Percentiles rank a stretch among this genome's conserved stretches.
Conservation (phyloP, 2,113 vertebrate genomes). For the Platysteira castanea region DNA sequence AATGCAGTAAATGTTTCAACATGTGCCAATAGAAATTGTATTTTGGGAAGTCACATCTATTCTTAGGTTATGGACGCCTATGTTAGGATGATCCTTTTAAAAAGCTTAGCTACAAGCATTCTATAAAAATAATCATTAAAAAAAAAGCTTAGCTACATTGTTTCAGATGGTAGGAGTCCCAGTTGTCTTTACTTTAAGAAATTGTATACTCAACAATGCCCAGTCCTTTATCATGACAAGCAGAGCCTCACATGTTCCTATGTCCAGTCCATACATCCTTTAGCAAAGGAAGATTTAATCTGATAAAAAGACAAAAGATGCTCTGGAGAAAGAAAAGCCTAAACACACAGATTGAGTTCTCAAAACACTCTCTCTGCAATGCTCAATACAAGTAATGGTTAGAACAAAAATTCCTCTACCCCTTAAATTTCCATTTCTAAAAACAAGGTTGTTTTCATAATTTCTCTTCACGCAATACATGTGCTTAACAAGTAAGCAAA, state of each 20-base stretch:
- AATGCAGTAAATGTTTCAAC: background rate
- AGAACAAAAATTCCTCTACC: background rate
- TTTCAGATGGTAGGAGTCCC: background rate
- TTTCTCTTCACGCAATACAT: background rate
- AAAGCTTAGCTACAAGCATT: background rate
- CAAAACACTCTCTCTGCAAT: background rate
- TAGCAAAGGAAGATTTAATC: background rate
- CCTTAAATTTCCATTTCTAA: background rate
- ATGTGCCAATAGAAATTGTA: background rate
- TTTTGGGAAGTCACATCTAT: background rate
- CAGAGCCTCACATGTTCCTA: background rate
- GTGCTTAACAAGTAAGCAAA: background rate
- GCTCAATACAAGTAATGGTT: background rate
- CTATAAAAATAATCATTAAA: background rate
- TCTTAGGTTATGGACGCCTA: background rate
- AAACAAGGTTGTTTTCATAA: background rate
- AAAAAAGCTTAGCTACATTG: background rate
- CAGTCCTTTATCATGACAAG: background rate
- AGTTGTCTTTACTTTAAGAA: background rate
- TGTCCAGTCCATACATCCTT: background rate
- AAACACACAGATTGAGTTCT: accelerated
- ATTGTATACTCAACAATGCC: background rate
- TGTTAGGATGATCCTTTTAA: background rate
- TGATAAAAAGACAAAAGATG: background rate
- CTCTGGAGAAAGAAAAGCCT: background rate